Evolutionary conservation across 2,888 invertebrate species (phyloP).

Genomic region (Beris morrisii): DNA sequence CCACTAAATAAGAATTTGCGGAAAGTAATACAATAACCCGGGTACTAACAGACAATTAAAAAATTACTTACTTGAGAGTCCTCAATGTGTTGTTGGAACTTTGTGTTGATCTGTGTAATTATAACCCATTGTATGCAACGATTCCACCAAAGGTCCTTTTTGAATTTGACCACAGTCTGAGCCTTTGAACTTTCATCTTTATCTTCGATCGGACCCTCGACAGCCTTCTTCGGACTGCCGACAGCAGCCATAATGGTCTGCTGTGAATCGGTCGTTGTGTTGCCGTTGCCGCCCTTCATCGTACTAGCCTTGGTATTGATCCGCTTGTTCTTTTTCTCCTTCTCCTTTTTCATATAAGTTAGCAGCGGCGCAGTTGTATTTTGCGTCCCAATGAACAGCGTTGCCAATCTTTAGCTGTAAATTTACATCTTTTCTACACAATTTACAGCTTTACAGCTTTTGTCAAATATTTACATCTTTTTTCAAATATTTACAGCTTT

Average conservation of each 20-base stretch:
- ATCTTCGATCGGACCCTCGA: background rate
- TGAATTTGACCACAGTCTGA: conserved; percentile 3
- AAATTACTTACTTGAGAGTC: conserved; percentile 64
- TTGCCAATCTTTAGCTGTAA: background rate
- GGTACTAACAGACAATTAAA: conserved; percentile 11
- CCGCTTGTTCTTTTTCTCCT: conserved; percentile 21
- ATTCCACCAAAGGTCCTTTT: conserved; percentile 26
- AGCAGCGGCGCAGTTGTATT: conserved; percentile 8
- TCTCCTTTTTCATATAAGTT: conserved; percentile 20
- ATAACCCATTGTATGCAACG: too few relatives aligned
- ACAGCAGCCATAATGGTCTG: background rate
- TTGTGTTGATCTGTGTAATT: too few relatives aligned
- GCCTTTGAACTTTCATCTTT: background rate
- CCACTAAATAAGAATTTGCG: too few relatives aligned
- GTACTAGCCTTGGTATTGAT: conserved; percentile 13
- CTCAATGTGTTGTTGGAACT: conserved; percentile 83
- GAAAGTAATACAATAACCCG: too few relatives aligned
- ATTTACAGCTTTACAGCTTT: too few relatives aligned
- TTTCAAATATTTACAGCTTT: too few relatives aligned
- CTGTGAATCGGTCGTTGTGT: background rate
- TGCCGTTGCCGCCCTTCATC: background rate
- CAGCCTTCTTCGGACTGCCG: conserved; percentile 2
- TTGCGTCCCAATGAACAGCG: background rate
- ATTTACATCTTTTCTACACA: background rate
- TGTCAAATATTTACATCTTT: too few relatives aligned